Percentiles rank a stretch among this genome's conserved stretches.
Evolutionary conservation across 2,888 invertebrate species (phyloP).

Genomic region (Metacarcinus magister): DNA sequence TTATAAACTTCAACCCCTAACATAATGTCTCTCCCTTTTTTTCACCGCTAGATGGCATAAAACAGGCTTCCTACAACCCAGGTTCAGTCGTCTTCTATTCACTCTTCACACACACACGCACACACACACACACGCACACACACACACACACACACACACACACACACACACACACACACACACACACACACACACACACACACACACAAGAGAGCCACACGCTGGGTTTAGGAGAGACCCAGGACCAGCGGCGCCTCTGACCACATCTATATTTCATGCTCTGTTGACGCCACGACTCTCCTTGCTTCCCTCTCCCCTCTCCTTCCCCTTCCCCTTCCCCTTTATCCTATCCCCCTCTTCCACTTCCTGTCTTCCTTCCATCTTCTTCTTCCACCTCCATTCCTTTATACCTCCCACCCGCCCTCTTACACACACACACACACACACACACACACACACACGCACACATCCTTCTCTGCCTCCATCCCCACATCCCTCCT

Average conservation of each 20-base stretch:
- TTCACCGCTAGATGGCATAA: no score
- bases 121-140: background rate
- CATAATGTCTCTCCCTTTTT: no score
- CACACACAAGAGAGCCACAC: background rate
- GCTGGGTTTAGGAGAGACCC: background rate
- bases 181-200: constrained; percentile 26
- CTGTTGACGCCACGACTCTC: constrained; percentile 1
- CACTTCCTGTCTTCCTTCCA: background rate
- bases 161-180: constrained; percentile 38
- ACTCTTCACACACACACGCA: no score
- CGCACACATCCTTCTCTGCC: background rate
- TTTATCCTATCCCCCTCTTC: no score
- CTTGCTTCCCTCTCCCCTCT: background rate
- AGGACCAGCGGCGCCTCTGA: constrained; percentile 20
- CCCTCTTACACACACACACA: no score
- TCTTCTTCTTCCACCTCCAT: background rate
- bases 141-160: constrained; percentile 45
- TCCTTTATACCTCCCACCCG: background rate
- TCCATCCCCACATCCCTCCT: background rate
- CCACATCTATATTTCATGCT: constrained; percentile 32
- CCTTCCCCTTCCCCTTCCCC: background rate
- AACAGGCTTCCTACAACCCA: no score
- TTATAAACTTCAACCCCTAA: no score
- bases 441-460: no score
- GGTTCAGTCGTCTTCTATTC: no score